Evolutionary conservation across 2,888 invertebrate species (phyloP), one percentile per base, ranked within the genome.

Genomic region (Biston stratarius): DNA sequence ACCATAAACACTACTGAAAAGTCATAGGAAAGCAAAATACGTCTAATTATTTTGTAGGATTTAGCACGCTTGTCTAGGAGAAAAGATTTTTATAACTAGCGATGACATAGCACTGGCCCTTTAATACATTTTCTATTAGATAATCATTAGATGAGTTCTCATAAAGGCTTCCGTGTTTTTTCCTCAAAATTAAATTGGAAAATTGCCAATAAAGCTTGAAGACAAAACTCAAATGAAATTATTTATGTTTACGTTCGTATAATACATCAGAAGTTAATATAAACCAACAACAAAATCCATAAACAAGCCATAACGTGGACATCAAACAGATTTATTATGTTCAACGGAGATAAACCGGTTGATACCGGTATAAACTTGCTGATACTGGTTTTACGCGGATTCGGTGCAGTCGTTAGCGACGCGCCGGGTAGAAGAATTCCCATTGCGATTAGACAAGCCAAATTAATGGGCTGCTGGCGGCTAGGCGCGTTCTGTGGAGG

Each of bases 291-390:
- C 65, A 44, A 51, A 60, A 56, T 48, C 61, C 61, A 68, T 64
- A 68, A 68, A 68, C 63, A 68, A 56, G 63, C 64, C 63, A 68
- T 68, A 68, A 68, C 24, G 64, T 57, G 63, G 60, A 67, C 73
- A 74, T 72, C 72, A 70, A 74, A 72, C 63, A 62, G 45, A 67
- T 65, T 74, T 72, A 70, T 62, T 69, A 57, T 67, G 62, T 59
- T 64, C 57, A 51, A 61, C 56, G 56, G 56, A 55, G 61, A 71
- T 73, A 73, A 73, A 64, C 73, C 66, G 42, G 59, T 49, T 65
- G 55, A 56, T 49, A 51, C 64, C 55, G 63, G 62, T 59, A 55
- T 64, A 53, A 67, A 66, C 67, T 61, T 59, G 63, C 52, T 70
- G 65, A 64, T 63, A 70, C 69, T 61, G 70, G 68, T 70, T 72